phyloP scores from a whole-genome alignment of 2,113 vertebrate genomes.

The Mungos mungo region DNA sequence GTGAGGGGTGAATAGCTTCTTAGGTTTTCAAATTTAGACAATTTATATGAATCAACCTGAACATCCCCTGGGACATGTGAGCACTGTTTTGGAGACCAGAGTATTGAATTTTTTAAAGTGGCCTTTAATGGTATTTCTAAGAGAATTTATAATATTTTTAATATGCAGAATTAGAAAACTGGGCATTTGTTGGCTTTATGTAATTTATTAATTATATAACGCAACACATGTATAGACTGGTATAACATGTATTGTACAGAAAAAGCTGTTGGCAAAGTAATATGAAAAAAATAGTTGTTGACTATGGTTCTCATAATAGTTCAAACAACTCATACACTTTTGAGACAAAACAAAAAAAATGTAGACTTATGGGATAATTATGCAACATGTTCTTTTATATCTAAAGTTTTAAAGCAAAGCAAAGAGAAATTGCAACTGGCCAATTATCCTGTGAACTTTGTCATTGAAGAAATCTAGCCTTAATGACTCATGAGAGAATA shows the following conservation, averaged over 20 bases:
- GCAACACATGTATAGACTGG: background rate
- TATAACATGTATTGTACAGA: background rate
- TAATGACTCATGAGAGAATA: background rate
- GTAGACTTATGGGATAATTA: background rate
- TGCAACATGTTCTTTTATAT: background rate
- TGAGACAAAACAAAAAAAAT: conserved; percentile 12
- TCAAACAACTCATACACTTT: background rate
- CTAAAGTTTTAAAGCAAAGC: background rate
- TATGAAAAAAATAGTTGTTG: background rate
- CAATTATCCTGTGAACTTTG: background rate
- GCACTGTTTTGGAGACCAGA: background rate
- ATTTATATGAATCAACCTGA: background rate
- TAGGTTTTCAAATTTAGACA: background rate
- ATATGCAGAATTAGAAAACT: background rate
- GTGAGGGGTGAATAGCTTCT: conserved; percentile 78
- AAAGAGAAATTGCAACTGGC: background rate
- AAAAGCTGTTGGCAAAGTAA: background rate
- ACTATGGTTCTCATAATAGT: background rate
- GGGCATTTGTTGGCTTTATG: background rate
- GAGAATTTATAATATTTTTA: background rate
- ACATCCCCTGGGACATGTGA: background rate
- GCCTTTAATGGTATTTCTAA: background rate
- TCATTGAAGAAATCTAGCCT: background rate
- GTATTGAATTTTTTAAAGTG: background rate
- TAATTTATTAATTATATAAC: background rate